Percentiles rank a stretch among this genome's conserved stretches.
phyloP scores from a whole-genome alignment of 2,113 vertebrate species.

The Mesoclemmys tuberculata region DNA sequence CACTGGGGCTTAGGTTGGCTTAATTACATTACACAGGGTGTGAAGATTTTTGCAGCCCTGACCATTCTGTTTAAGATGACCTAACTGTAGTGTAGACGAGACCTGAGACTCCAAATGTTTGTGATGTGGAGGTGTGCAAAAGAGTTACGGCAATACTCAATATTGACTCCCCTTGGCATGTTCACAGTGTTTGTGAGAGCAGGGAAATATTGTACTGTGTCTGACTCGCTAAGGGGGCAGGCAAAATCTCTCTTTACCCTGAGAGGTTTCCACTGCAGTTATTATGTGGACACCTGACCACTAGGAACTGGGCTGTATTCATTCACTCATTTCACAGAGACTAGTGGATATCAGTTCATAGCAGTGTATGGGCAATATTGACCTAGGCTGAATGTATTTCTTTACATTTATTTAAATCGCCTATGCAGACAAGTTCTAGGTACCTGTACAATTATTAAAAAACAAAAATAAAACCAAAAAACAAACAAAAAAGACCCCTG shows the following conservation, averaged over 20 bases:
- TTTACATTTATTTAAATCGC: not conserved
- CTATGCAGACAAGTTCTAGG: not conserved
- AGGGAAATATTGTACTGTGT: not conserved
- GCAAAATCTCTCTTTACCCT: not conserved
- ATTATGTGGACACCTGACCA: not conserved
- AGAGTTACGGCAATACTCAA: slow-evolving; percentile 37
- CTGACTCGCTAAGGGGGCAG: not conserved
- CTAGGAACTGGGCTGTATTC: not conserved
- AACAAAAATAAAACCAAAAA: not conserved
- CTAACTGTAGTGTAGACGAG: not conserved
- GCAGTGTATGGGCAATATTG: not conserved
- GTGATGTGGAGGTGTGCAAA: slow-evolving; percentile 21
- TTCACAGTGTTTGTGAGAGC: slow-evolving; percentile 24
- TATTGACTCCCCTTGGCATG: slow-evolving; percentile 16
- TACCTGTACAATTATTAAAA: not conserved
- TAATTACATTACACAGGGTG: not conserved
- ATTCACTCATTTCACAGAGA: not conserved
- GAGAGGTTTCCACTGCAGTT: not conserved
- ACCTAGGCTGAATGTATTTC: not conserved
- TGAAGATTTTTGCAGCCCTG: too few relatives aligned
- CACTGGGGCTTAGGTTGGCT: not conserved
- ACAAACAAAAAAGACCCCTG: not conserved
- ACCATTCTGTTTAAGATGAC: too few relatives aligned
- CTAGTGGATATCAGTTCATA: not conserved
- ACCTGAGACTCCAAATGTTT: not conserved